Base-by-base conservation (phyloP, 2,888 invertebrate genomes). In the Synergus gifuensis region DNA sequence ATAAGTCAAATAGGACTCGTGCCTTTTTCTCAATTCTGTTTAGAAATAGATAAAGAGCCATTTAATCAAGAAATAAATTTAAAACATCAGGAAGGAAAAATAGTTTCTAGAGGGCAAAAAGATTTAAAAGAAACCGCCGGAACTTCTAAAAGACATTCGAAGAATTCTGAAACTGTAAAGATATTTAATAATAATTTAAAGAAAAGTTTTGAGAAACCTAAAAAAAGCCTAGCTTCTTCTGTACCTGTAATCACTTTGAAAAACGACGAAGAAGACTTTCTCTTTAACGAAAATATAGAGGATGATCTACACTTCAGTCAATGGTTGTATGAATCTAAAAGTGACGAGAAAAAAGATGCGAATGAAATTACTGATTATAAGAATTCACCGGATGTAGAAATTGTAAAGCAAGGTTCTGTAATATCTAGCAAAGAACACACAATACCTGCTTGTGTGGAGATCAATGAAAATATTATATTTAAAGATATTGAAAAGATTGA, bases 21-120 rank as follows among this genome's bases (percentile, higher is more conserved):
- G 2, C 62, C 81, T 14, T 83, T 81, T 44, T 82, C 83, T n/a
- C 40, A 80, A 62, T 49, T 77, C n/a, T 69, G 46, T 44, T 16
- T 5, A n/a, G 12, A 80, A 16, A 22, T 12, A 4, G 49, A 78
- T 62, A 49, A 66, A 16, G 42, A 58, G 60, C 14, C 28, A 8
- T 77, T 49, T 5, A 62, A 67, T 14, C 9, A 69, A 46, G 49
- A 5, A 14, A 58, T 14, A 28, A 16, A 69, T n/a, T 16, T 8
- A 22, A 18, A 28, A 73, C 0, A 22, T 42, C 3, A n/a, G 8
- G 42, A 60, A 62, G 11, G 12, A 18, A 28, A 62, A 40, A 12
- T 42, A 28, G 42, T 1, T 42, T 9, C 28, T n/a, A 22, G 1
- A 5, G 58, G n/a, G 3, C 42, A 42, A 18, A 40, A 60, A 62